Evolutionary conservation across 2,797 vertebrate species (phyloP).

Genomic region (Coccyzus lansbergi): DNA sequence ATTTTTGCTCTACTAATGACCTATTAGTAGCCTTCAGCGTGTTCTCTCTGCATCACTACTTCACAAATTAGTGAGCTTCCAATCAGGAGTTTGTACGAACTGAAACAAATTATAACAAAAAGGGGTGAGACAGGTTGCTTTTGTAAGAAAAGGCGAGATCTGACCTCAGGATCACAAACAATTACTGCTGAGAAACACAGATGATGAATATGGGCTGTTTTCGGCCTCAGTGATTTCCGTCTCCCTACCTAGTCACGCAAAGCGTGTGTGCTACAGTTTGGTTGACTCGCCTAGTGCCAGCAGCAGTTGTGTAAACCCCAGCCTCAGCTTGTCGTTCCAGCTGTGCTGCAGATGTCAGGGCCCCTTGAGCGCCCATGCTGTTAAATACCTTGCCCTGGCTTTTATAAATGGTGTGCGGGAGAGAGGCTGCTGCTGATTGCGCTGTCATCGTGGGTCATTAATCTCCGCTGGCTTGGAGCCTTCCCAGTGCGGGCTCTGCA

Average conservation of each 20-base stretch:
- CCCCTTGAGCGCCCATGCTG: neutral
- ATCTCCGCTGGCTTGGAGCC: neutral
- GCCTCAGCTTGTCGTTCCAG: neutral
- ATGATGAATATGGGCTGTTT: neutral
- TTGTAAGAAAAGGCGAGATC: neutral
- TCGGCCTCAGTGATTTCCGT: neutral
- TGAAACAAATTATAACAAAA: neutral
- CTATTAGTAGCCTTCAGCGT: neutral
- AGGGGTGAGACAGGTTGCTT: neutral
- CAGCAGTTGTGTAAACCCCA: neutral
- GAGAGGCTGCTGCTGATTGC: neutral
- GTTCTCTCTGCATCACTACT: neutral
- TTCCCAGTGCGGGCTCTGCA: neutral
- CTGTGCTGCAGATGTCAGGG: neutral
- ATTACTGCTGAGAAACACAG: neutral
- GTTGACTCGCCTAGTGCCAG: neutral
- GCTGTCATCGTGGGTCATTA: neutral
- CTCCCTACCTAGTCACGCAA: neutral
- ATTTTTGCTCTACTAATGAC: constrained; percentile 50
- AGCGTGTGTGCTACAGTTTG: neutral
- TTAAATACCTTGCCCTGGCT: neutral
- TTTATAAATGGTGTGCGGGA: neutral
- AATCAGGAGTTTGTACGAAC: neutral
- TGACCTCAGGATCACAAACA: neutral
- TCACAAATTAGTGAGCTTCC: neutral